phyloP scores from a whole-genome alignment of 2,797 vertebrate species.

The Carcharodon carcharias region DNA sequence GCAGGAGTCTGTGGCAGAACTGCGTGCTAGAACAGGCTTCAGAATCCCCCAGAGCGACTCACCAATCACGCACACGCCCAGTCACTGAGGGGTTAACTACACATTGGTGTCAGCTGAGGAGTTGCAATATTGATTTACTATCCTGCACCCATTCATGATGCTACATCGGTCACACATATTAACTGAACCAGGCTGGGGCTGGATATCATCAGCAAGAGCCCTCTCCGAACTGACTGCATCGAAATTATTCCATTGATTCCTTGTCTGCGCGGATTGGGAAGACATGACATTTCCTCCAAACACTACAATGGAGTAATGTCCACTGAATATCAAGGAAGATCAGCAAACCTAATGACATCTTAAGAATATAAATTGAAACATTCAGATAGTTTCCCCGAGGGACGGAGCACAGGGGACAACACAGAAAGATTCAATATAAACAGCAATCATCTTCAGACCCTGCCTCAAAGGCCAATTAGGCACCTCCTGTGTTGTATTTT shows the following conservation, averaged over 20 bases:
- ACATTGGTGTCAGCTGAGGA: background rate
- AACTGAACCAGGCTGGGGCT: background rate
- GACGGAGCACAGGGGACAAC: background rate
- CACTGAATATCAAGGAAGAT: background rate
- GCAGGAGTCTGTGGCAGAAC: too few relatives aligned
- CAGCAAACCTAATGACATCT: background rate
- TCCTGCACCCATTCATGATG: background rate
- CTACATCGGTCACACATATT: background rate
- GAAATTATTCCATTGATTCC: background rate
- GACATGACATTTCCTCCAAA: background rate
- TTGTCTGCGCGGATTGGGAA: background rate
- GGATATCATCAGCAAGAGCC: background rate
- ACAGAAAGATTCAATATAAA: background rate
- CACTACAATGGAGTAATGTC: too few relatives aligned
- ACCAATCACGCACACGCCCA: background rate
- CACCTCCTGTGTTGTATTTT: too few relatives aligned
- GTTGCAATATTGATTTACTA: background rate
- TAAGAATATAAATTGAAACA: background rate
- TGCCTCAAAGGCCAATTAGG: too few relatives aligned
- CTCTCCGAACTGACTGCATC: background rate
- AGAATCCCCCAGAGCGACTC: too few relatives aligned
- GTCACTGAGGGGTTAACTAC: background rate
- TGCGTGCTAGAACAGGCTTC: too few relatives aligned
- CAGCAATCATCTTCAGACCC: too few relatives aligned
- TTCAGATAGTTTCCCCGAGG: background rate